Evolutionary conservation across 2,797 vertebrate species (phyloP).

Genomic region (Monodelphis domestica): DNA sequence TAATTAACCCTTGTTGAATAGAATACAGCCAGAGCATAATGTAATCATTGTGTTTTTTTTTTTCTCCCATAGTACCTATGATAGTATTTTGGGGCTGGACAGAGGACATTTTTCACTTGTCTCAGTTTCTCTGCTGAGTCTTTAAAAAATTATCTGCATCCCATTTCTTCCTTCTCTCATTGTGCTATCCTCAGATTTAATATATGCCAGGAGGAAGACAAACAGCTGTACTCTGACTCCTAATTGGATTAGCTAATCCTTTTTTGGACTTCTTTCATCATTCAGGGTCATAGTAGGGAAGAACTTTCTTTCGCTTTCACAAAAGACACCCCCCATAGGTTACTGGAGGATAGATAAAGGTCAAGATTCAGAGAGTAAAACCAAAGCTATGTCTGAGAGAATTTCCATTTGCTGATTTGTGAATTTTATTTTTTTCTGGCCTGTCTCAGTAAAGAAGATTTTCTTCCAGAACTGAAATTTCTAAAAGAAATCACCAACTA

Average conservation of each 20-base stretch:
- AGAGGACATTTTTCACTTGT: neutral
- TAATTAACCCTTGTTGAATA: neutral
- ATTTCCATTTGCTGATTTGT: neutral
- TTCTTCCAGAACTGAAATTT: neutral
- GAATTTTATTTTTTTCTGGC: neutral
- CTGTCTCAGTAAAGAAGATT: neutral
- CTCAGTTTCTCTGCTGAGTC: constrained; percentile 8
- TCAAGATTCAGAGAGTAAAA: neutral
- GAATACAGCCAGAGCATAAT: neutral
- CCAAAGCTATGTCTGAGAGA: neutral
- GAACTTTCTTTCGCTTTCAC: neutral
- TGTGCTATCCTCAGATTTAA: neutral
- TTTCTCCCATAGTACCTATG: neutral
- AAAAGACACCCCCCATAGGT: neutral
- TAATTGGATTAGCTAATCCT: neutral
- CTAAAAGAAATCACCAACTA: neutral
- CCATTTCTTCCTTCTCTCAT: neutral
- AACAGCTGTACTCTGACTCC: neutral
- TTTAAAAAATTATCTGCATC: neutral
- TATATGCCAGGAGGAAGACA: constrained; percentile 35
- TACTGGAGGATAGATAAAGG: neutral
- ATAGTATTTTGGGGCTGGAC: too few species aligned
- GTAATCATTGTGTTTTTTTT: neutral
- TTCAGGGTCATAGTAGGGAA: neutral
- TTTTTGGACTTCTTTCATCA: neutral